These are phyloP conservation scores for Drosophila melanosoma DNA, from an alignment of 2,888 invertebrate species.

Conservation along the genomic window DNA sequence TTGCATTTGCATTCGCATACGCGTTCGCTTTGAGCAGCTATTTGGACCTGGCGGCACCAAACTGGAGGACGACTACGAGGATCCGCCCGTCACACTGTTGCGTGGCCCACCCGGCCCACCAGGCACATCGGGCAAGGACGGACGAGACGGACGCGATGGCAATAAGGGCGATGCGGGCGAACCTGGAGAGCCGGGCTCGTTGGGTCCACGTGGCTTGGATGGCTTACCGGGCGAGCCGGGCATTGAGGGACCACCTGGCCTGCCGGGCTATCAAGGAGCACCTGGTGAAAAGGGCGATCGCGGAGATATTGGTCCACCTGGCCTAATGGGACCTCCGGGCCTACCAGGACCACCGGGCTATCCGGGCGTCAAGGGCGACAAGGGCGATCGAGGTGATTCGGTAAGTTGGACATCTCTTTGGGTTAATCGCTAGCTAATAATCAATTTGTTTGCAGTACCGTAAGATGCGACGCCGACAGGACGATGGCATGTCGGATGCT, in stretches of 20 bases:
- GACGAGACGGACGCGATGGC: constrained; percentile 86
- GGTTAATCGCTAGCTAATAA: not conserved
- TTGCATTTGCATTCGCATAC: constrained; percentile 27
- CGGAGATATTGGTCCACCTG: constrained; percentile 96
- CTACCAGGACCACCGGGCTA: constrained; percentile 93
- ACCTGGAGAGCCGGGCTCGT: constrained; percentile 90
- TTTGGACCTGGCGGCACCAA: constrained; percentile 85
- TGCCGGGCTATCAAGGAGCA: constrained; percentile 91
- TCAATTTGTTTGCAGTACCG: constrained; percentile 83
- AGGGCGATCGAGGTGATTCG: constrained; percentile 97
- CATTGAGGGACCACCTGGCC: constrained; percentile 94
- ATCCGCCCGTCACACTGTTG: constrained; percentile 86
- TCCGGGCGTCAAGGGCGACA: constrained; percentile 95
- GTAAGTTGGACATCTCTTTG: constrained; percentile 87
- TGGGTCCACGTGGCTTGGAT: constrained; percentile 90
- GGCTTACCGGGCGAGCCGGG: constrained; percentile 92
- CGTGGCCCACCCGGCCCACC: constrained; percentile 89
- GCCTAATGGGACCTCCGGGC: constrained; percentile 97
- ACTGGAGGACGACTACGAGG: constrained; percentile 85
- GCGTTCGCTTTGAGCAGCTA: constrained; percentile 73
- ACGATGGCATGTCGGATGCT: constrained; percentile 85
- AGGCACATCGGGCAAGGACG: constrained; percentile 85
- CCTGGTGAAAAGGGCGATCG: constrained; percentile 92
- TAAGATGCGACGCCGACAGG: constrained; percentile 85
- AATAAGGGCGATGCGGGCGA: constrained; percentile 87